Conservation (phyloP, 2,797 vertebrate genomes). For the Sylvilagus floridanus region DNA sequence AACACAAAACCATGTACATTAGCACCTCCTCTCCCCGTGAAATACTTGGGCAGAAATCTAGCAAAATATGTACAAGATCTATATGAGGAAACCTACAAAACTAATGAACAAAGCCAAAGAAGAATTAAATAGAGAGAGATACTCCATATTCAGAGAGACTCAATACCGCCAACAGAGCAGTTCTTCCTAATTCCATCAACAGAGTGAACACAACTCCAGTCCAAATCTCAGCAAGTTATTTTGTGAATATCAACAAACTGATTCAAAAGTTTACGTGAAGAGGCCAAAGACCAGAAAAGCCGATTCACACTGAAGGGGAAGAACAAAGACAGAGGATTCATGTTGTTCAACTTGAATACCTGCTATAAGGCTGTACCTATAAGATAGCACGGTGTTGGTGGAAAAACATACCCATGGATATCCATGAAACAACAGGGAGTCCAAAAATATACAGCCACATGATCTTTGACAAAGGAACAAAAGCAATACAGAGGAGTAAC, state of each 20-base stretch:
- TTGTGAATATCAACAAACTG: background rate
- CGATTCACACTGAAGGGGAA: background rate
- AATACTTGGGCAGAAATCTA: background rate
- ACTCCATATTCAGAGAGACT: background rate
- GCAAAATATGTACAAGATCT: background rate
- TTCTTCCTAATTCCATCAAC: constrained; percentile 6
- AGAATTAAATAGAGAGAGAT: constrained; percentile 1
- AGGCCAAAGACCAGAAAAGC: background rate
- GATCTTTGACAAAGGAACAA: constrained; percentile 17
- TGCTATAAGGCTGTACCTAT: background rate
- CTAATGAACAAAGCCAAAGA: constrained; percentile 35
- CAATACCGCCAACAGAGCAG: background rate
- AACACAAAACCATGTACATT: background rate
- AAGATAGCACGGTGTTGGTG: background rate
- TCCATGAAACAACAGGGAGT: background rate
- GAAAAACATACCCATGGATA: background rate
- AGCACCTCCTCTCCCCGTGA: background rate
- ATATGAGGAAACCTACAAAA: constrained; percentile 16
- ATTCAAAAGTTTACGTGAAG: constrained; percentile 19
- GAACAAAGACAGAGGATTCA: background rate
- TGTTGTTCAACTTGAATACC: background rate
- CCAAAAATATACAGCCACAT: background rate
- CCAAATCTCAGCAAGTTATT: constrained; percentile 21
- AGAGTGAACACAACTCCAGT: background rate
- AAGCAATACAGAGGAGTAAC: background rate